Evolutionary conservation across 2,113 vertebrate genomes (phyloP).

Genomic region (Pedionomus torquatus): DNA sequence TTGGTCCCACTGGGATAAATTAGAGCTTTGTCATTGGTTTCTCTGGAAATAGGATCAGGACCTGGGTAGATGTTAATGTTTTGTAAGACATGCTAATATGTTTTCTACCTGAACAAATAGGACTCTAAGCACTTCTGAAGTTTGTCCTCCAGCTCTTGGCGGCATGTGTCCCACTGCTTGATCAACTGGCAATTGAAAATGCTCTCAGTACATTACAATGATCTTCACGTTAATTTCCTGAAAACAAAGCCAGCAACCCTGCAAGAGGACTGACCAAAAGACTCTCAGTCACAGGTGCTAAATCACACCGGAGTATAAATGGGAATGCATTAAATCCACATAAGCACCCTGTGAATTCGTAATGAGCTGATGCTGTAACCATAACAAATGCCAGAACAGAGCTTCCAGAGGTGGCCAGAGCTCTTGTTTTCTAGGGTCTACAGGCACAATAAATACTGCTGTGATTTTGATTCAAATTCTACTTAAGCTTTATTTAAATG

Average conservation of each 20-base stretch:
- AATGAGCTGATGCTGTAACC: background rate
- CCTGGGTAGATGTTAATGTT: background rate
- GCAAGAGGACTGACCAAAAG: background rate
- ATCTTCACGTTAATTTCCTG: conserved; percentile 30
- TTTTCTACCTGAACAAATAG: background rate
- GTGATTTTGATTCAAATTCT: background rate
- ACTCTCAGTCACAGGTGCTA: conserved; percentile 8
- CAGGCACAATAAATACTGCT: background rate
- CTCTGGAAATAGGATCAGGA: background rate
- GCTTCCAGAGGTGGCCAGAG: background rate
- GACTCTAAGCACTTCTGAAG: background rate
- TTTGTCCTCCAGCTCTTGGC: background rate
- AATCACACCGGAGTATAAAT: conserved; percentile 16
- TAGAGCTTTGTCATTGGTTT: background rate
- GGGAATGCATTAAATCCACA: background rate
- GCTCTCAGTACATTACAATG: background rate
- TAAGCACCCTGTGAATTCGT: background rate
- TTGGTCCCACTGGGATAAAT: background rate
- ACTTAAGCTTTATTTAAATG: background rate
- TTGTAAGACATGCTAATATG: background rate
- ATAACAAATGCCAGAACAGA: background rate
- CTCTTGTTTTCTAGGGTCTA: background rate
- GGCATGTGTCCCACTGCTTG: background rate
- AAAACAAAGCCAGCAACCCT: conserved; percentile 10
- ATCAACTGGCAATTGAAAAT: conserved; percentile 28